A percentile compares a stretch with the other conserved stretches of the same genome.
phyloP scores from a whole-genome alignment of 2,888 invertebrate genomes.

The Rhingia campestris region DNA sequence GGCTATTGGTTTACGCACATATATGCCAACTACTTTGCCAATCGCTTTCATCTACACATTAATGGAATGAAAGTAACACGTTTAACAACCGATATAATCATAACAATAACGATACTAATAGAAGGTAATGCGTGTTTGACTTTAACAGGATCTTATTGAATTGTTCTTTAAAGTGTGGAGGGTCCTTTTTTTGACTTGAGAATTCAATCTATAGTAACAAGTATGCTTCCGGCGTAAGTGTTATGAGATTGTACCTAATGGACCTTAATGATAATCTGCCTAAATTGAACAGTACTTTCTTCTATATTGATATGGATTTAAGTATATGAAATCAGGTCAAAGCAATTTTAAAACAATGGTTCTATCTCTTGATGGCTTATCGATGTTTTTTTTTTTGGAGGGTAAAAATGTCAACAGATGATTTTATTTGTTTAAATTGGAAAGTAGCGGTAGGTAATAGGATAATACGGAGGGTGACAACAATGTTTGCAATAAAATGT shows the following conservation, averaged over 20 bases:
- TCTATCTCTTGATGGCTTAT: no score
- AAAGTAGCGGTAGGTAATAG: no score
- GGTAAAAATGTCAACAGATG: no score
- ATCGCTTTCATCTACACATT: constrained; percentile 37
- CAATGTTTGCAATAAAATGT: no score
- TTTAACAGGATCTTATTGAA: constrained; percentile 37
- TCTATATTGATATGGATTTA: background rate
- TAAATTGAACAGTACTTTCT: constrained; percentile 6
- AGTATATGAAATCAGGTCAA: constrained; percentile 4
- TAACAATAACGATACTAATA: constrained; percentile 62
- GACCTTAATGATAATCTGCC: constrained; percentile 7
- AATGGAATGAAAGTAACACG: constrained; percentile 31
- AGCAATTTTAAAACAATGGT: constrained; percentile 6
- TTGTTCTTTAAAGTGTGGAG: background rate
- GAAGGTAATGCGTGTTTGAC: constrained; percentile 57
- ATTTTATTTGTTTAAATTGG: no score
- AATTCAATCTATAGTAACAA: constrained; percentile 33
- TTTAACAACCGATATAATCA: constrained; percentile 59
- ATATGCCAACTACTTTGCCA: constrained; percentile 12
- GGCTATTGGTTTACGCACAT: constrained; percentile 32
- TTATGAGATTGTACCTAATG: constrained; percentile 42
- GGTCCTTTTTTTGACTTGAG: background rate
- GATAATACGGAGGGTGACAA: no score
- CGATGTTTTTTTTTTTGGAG: no score
- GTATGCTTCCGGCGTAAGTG: constrained; percentile 22